Evolutionary conservation across 2,888 invertebrate genomes (phyloP).

Genomic region (Cephus pulcher): DNA sequence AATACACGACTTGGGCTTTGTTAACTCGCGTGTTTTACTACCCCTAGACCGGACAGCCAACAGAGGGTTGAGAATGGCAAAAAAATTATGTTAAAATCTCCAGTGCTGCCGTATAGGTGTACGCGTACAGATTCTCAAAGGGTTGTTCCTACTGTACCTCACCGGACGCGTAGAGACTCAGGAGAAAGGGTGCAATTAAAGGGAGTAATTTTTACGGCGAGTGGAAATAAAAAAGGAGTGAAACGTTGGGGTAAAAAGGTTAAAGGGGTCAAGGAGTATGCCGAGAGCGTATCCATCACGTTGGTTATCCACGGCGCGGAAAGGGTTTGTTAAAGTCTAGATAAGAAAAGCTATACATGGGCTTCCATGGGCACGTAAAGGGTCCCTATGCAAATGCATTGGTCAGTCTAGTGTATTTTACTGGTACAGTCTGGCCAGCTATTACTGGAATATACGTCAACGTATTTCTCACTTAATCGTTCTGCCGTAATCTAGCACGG

Average conservation of each 20-base stretch:
- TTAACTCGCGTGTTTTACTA: too few relatives aligned
- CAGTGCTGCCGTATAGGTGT: too few relatives aligned
- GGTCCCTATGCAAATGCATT: conserved; percentile 37
- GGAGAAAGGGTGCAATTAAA: conserved; percentile 27
- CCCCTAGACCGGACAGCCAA: too few relatives aligned
- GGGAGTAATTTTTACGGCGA: conserved; percentile 26
- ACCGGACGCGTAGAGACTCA: not conserved
- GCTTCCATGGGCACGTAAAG: conserved; percentile 12
- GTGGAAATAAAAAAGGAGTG: conserved; percentile 15
- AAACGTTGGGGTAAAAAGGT: not conserved
- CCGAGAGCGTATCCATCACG: conserved; percentile 39
- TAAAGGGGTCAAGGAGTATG: conserved; percentile 16
- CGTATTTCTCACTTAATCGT: too few relatives aligned
- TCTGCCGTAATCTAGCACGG: too few relatives aligned
- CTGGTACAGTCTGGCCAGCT: conserved; percentile 14
- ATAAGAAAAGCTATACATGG: conserved; percentile 22
- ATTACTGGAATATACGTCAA: too few relatives aligned
- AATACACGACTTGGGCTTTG: too few relatives aligned
- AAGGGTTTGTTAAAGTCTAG: conserved; percentile 33
- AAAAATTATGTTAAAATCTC: too few relatives aligned
- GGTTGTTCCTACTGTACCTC: too few relatives aligned
- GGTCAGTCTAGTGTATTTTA: conserved; percentile 29
- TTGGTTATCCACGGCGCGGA: conserved; percentile 32
- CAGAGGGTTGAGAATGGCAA: too few relatives aligned
- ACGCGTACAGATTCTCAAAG: too few relatives aligned